phyloP scores from a whole-genome alignment of 2,113 vertebrate species.

The Excalfactoria chinensis region DNA sequence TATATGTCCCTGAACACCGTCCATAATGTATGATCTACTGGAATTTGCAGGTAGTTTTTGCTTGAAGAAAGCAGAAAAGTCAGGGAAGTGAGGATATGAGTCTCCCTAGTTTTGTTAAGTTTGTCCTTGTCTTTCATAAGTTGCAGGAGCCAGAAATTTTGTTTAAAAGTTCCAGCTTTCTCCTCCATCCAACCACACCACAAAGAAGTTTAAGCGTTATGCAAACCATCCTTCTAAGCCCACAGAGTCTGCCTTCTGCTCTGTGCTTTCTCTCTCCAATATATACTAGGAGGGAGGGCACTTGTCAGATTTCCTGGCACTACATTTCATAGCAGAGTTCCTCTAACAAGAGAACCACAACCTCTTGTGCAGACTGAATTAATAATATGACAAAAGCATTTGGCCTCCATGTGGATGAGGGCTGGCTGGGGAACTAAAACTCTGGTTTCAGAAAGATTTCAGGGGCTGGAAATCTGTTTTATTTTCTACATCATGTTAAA shows the following conservation, averaged over 20 bases:
- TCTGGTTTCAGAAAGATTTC: slow-evolving; percentile 50
- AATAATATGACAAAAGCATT: slow-evolving; percentile 57
- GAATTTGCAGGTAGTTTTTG: background rate
- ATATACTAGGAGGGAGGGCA: slow-evolving; percentile 1
- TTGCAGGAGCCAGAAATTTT: background rate
- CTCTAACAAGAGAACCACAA: slow-evolving; percentile 45
- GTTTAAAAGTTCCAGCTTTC: slow-evolving; percentile 26
- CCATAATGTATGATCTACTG: background rate
- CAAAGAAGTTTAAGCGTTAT: background rate
- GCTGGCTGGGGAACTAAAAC: slow-evolving; percentile 35
- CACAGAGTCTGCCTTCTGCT: background rate
- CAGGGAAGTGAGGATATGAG: background rate
- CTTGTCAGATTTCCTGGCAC: slow-evolving; percentile 50
- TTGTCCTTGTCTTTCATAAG: background rate
- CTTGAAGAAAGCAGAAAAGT: background rate
- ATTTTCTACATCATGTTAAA: slow-evolving; percentile 20
- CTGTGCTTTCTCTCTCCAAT: slow-evolving; percentile 17
- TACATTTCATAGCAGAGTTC: slow-evolving; percentile 5
- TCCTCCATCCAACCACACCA: background rate
- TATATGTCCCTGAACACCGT: background rate
- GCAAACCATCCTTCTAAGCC: background rate
- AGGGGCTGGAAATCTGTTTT: slow-evolving; percentile 14
- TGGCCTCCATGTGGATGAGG: slow-evolving; percentile 50
- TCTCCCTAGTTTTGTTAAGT: background rate
- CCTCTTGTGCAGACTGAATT: slow-evolving; percentile 41